These are phyloP conservation scores for Drosophila murphyi DNA, from an alignment of 1,140 invertebrate species.

Conservation along the genomic window DNA sequence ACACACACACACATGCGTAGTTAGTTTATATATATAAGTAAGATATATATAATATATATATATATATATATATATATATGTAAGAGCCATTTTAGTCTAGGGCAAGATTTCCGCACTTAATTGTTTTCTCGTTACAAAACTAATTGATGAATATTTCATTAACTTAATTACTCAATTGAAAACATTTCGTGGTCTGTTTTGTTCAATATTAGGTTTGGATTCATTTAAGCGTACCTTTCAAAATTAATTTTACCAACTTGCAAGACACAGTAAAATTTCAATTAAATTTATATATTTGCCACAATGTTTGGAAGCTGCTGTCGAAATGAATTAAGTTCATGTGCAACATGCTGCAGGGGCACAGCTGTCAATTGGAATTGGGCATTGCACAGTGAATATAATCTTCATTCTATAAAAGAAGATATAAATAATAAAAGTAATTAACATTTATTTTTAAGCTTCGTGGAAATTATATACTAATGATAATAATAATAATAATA, in stretches of 20 bases:
- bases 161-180: background rate
- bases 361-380: background rate
- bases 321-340: background rate
- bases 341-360: background rate
- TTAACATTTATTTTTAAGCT: too few relatives aligned
- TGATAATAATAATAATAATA: too few relatives aligned
- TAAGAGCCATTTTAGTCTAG: conserved; percentile 9
- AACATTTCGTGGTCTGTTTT: background rate
- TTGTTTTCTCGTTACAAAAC: conserved; percentile 3
- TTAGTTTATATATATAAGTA: conserved; percentile 3
- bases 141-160: background rate
- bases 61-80: background rate
- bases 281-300: background rate
- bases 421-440: background rate
- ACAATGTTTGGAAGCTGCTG: background rate
- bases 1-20: too few relatives aligned
- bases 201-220: background rate
- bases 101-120: conserved; percentile 31
- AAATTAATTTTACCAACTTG: background rate
- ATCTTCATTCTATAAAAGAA: background rate
- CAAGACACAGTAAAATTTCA: background rate
- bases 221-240: background rate
- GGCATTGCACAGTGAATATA: background rate
- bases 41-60: conserved; percentile 2
- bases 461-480: too few relatives aligned